phyloP scores from a whole-genome alignment of 2,113 vertebrate genomes.

The Neoarius graeffei region DNA sequence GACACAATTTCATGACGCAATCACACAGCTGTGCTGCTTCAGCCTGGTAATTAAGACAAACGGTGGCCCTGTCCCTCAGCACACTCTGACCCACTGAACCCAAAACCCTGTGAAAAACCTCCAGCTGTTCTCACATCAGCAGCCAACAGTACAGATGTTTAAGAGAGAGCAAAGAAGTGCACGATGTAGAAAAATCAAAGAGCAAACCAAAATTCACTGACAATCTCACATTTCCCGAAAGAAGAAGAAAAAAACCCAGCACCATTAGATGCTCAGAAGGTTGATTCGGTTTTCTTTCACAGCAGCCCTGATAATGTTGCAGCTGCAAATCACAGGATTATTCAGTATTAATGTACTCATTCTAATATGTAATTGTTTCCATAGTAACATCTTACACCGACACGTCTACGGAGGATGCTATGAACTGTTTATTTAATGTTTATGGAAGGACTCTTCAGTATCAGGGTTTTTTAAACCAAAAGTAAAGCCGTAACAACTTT shows the following conservation, averaged over 20 bases:
- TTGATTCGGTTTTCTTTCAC: not conserved
- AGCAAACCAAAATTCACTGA: not conserved
- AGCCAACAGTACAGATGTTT: not conserved
- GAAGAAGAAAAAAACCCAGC: not conserved
- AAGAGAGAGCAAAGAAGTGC: not conserved
- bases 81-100: slow-evolving; percentile 31
- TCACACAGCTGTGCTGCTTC: slow-evolving; percentile 43
- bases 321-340: not conserved
- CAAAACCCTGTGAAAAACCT: not conserved
- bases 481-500: not conserved
- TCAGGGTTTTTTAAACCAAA: not conserved
- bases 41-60: slow-evolving; percentile 45
- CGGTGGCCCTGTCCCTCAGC: slow-evolving; percentile 24
- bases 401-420: not conserved
- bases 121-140: slow-evolving; percentile 26
- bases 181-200: not conserved
- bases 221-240: not conserved
- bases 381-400: not conserved
- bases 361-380: not conserved
- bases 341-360: not conserved
- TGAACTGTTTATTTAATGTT: not conserved
- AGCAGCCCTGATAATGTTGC: not conserved
- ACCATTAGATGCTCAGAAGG: not conserved
- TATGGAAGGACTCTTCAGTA: not conserved
- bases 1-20: slow-evolving; percentile 34